Base-by-base conservation (phyloP, 2,888 invertebrate genomes). In the Escarpia spicata region DNA sequence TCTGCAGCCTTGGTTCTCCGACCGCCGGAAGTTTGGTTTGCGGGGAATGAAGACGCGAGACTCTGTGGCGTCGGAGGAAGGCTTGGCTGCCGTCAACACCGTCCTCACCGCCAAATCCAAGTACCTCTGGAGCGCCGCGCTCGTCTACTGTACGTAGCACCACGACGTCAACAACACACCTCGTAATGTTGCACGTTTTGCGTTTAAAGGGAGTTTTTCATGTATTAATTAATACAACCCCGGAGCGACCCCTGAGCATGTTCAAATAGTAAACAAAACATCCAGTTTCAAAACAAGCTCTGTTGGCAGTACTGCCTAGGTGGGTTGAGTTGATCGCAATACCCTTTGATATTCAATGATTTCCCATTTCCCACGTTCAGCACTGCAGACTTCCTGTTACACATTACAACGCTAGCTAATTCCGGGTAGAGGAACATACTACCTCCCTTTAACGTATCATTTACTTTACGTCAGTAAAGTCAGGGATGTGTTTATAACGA, bases 1-100 rank as follows among this genome's bases (percentile, higher is more conserved):
- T 26, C 94, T 96, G 8, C 96, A 96, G 94, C 96, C 96, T 0
- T 96, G 96, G 96, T 96, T 95, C 94, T 95, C 95, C 31, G 95
- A 96, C 92, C 93, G 96, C 37, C 94, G 95, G 90, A 94, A 95
- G 92, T 96, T 96, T 94, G 96, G 96, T 90, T 93, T 96, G 91
- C 94, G 95, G 2, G 93, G 95, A 26, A 92, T 95, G 90, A 94
- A 94, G 0, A 94, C 95, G 43, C 93, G 95, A 90, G 96, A 96
- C 92, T 94, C 94, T 52, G 93, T 95, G 93, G 94, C 95, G 90
- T 95, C 96, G 44, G 96, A 96, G 93, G 96, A 96, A 93, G 96
- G 96, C 4, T 94, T 96, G 37, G 96, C 96, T 12, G 94, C 95
- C 45, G 94, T 96, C 31, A 95, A 96, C 93, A 96, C 96, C 9